Conservation (phyloP, 2,797 vertebrate genomes). For the Vireo griseus region DNA sequence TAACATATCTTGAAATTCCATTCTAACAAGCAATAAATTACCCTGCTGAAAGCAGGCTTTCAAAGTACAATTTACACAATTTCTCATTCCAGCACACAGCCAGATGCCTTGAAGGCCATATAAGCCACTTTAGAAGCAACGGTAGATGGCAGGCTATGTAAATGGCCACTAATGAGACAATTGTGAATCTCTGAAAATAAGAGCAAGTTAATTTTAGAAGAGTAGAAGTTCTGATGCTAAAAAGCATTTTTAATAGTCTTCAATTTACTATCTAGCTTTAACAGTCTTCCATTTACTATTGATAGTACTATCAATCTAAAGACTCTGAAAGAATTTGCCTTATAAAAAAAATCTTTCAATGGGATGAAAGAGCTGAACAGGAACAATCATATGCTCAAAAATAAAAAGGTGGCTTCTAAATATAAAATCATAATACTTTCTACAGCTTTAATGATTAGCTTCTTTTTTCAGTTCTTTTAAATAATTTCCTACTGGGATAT, state of each 20-base stretch:
- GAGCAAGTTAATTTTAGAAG: neutral
- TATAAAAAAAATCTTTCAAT: neutral
- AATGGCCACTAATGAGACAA: neutral
- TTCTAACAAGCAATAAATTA: slow-evolving; percentile 26
- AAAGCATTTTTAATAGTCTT: neutral
- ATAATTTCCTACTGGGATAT: neutral
- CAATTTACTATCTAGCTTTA: neutral
- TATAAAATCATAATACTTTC: neutral
- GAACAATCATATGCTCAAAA: slow-evolving; percentile 23
- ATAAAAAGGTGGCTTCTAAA: slow-evolving; percentile 13
- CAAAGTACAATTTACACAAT: neutral
- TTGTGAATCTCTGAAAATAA: neutral
- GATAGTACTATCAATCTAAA: neutral
- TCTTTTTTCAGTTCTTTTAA: neutral
- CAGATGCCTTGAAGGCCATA: neutral
- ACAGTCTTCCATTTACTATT: neutral
- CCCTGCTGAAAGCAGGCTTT: neutral
- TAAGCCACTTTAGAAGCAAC: neutral
- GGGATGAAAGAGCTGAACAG: neutral
- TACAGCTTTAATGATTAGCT: neutral
- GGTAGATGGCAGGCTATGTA: neutral
- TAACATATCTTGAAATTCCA: slow-evolving; percentile 35
- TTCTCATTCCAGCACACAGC: neutral
- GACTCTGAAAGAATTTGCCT: neutral
- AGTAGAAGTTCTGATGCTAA: neutral